phyloP scores from a whole-genome alignment of 37 sponge, comb jelly and placozoan genomes.

The Hormiphora californensis region DNA sequence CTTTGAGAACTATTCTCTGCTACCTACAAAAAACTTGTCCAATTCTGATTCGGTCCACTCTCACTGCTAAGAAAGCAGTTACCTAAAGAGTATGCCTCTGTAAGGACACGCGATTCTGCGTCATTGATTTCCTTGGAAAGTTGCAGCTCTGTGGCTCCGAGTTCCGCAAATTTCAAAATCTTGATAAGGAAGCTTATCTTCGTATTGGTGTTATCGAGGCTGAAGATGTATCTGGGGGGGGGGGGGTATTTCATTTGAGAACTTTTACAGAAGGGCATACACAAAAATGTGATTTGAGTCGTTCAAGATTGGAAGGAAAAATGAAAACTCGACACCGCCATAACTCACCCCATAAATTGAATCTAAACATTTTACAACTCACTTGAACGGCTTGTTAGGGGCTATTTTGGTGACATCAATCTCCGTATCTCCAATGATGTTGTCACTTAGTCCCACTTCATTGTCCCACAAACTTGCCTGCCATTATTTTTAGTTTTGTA shows the following conservation, averaged over 20 bases:
- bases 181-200: constrained; percentile 35
- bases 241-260: no score
- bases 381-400: constrained; percentile 51
- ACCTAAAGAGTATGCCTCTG: not conserved
- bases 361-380: no score
- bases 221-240: constrained; percentile 37
- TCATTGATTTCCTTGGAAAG: constrained; percentile 45
- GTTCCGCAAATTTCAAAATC: constrained; percentile 19
- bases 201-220: constrained; percentile 23
- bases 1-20: no score
- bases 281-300: no score
- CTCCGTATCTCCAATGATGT: constrained; percentile 49
- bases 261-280: no score
- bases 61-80: no score
- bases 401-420: constrained; percentile 35
- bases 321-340: no score
- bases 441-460: not conserved
- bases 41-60: no score
- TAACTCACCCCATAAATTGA: no score
- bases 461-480: constrained; percentile 49
- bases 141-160: constrained; percentile 36
- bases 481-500: no score
- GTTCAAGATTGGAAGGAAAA: no score
- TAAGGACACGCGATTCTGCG: not conserved
- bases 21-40: no score